Base-by-base conservation (phyloP, 2,888 invertebrate genomes). In the Pandemis cinnamomeana region DNA sequence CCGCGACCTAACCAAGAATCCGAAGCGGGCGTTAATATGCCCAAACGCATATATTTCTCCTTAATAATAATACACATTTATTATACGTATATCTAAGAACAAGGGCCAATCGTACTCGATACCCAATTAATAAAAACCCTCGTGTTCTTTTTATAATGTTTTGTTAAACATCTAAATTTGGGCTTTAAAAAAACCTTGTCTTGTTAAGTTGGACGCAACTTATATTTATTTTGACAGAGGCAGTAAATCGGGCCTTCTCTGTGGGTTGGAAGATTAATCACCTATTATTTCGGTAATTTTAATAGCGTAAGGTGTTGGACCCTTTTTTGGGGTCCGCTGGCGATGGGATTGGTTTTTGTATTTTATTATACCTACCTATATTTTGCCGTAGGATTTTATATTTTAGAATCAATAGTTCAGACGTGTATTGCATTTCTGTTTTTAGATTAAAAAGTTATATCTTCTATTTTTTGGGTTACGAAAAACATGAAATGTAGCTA, bases 101-200 rank as follows among this genome's bases (percentile, higher is more conserved):
- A 84, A 84, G 81, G 81, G 81, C 76, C 84, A 82, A 86, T 86
- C 84, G 76, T 81, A 76, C 80, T 84, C 86, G 82, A 89, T 87
- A 87, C 82, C 90, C 90, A 90, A 92, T 92, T 91, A 92, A 92
- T 91, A 92, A 89, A 90, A 83, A 75, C 66, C 71, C 77, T 75
- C 69, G 55, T 80, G 76, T 84, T 82, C 86, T 82, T 87, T 89
- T 91, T 89, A 81, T 89, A 88, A 86, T 87, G 88, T 91, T 92
- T 91, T 91, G 92, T 93, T 89, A 88, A 92, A 93, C 93, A 91
- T 90, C 92, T 93, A 92, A 91, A 93, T 93, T 93, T 90, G 87
- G 91, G 82, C 80, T 88, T 84, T 78, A 75, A 81, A 80, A 77
- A 77, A 61, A 46, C 46, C 76, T 69, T 80, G 77, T 82, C 88